Percentiles rank a stretch among this genome's conserved stretches.
Evolutionary conservation across 1,140 invertebrate species (phyloP).

Genomic region (Zaprionus capensis): DNA sequence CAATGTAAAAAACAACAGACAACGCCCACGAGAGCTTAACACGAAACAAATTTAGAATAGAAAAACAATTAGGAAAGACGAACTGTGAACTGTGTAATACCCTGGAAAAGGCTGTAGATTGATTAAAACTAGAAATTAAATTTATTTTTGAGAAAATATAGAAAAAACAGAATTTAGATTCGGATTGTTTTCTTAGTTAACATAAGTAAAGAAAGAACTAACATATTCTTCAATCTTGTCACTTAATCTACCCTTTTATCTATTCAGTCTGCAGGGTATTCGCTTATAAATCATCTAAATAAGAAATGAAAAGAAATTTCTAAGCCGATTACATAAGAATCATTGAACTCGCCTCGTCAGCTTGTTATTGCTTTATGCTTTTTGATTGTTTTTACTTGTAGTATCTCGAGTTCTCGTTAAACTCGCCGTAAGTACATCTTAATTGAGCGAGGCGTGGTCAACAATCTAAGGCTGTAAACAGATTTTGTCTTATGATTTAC

Average conservation of each 20-base stretch:
- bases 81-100: background rate
- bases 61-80: too few species aligned
- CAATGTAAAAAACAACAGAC: background rate
- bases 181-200: too few species aligned
- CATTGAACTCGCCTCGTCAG: background rate
- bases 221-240: too few species aligned
- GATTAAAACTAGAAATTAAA: background rate
- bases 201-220: too few species aligned
- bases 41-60: too few species aligned
- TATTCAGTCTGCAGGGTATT: background rate
- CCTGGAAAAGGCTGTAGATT: background rate
- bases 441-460: constrained; percentile 2
- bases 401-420: background rate
- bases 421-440: background rate
- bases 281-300: background rate
- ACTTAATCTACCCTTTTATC: too few species aligned
- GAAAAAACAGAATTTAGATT: too few species aligned
- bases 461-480: background rate
- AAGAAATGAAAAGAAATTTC: background rate
- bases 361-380: background rate
- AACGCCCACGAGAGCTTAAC: too few species aligned
- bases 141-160: too few species aligned
- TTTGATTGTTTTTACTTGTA: background rate
- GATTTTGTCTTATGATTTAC: background rate
- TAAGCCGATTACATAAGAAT: constrained; percentile 4